phyloP scores from a whole-genome alignment of 2,113 vertebrate species.

The Tachysurus vachellii region DNA sequence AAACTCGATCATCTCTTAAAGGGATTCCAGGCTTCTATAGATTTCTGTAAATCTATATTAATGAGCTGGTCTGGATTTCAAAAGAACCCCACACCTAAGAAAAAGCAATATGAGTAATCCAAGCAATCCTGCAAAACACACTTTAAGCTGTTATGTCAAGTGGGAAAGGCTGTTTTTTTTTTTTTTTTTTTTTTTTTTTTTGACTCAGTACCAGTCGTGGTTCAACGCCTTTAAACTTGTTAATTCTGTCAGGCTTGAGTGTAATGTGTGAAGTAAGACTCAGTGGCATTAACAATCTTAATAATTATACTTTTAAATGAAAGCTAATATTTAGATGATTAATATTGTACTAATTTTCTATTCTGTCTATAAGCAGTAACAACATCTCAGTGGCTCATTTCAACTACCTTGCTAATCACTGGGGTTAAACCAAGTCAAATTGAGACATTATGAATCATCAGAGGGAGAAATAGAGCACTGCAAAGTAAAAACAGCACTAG shows the following conservation, averaged over 20 bases:
- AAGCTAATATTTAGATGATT: neutral
- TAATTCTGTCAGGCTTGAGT: neutral
- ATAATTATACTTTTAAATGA: neutral
- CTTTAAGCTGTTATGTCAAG: neutral
- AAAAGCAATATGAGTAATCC: neutral
- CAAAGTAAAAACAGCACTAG: neutral
- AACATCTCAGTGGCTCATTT: neutral
- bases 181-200: neutral
- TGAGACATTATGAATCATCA: neutral
- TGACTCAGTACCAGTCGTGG: neutral
- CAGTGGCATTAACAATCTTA: neutral
- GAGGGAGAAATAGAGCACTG: neutral
- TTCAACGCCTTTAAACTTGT: neutral
- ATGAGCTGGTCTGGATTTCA: constrained; percentile 1
- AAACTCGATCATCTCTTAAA: constrained; percentile 8
- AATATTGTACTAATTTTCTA: neutral
- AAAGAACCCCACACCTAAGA: neutral
- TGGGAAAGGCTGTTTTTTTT: neutral
- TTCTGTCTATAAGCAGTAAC: neutral
- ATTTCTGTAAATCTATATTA: neutral
- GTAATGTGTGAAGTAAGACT: neutral
- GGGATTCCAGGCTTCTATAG: neutral
- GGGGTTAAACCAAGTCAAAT: neutral
- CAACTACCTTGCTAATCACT: neutral
- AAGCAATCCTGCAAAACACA: neutral